Percentiles rank a stretch among this genome's conserved stretches.
phyloP scores from a whole-genome alignment of 2,113 vertebrate genomes.

The Laterallus jamaicensis region DNA sequence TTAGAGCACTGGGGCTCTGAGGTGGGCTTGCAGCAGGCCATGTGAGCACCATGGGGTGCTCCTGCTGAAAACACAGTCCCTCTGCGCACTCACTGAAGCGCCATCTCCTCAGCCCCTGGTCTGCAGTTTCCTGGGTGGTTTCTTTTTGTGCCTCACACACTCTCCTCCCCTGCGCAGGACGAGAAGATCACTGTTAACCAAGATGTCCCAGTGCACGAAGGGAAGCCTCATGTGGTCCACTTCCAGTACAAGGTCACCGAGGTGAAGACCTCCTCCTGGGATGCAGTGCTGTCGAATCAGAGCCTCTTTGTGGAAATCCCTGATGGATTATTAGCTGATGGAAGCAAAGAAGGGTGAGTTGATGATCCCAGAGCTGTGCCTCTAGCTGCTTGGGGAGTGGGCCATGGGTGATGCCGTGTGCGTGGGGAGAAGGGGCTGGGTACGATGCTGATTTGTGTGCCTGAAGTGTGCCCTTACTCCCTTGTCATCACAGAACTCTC shows the following conservation, averaged over 20 bases:
- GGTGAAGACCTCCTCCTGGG: conserved; percentile 89
- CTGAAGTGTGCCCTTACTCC: not conserved
- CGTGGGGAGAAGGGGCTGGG: not conserved
- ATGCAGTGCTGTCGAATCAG: conserved; percentile 86
- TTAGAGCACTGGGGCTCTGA: not conserved
- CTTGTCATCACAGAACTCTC: not conserved
- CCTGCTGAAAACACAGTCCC: not conserved
- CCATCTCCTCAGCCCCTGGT: fast-evolving
- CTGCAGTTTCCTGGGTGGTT: not conserved
- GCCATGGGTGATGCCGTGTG: not conserved
- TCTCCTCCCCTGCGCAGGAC: conserved; percentile 72
- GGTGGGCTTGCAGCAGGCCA: fast-evolving
- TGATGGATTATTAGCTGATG: conserved; percentile 86
- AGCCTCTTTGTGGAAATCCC: conserved; percentile 96
- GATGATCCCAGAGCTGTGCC: not conserved
- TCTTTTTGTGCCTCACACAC: not conserved
- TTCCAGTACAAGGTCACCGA: conserved; percentile 95
- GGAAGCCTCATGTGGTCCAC: conserved; percentile 83
- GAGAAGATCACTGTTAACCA: conserved; percentile 93
- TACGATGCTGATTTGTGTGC: not conserved
- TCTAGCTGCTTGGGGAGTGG: fast-evolving
- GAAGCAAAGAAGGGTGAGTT: conserved; percentile 95
- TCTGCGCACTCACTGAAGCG: not conserved
- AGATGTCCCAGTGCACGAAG: conserved; percentile 82
- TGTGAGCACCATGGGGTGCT: not conserved